Percentiles rank a stretch among this genome's conserved stretches.
Evolutionary conservation across 1,140 invertebrate genomes (phyloP).

Genomic region (Ceratosolen solmsi): DNA sequence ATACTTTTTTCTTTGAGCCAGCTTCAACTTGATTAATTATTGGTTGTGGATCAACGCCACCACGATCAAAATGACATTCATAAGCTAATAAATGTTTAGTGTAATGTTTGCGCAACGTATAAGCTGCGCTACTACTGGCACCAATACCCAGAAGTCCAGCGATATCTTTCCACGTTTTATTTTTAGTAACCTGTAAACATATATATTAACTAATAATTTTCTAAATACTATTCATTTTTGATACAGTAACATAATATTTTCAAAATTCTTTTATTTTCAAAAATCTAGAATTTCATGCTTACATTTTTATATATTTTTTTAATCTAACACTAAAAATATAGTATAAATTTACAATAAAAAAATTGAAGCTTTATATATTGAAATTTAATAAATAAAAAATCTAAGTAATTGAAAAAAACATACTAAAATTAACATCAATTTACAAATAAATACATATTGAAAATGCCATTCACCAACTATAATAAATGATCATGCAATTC

Average conservation of each 20-base stretch:
- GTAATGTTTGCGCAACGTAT: constrained; percentile 97
- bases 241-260: background rate
- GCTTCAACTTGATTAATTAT: constrained; percentile 95
- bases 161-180: constrained; percentile 99
- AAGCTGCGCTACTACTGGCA: constrained; percentile 96
- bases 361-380: background rate
- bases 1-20: constrained; percentile 89
- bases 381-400: background rate
- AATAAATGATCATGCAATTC: too few relatives aligned
- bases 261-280: too few relatives aligned
- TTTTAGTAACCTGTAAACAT: constrained; percentile 89
- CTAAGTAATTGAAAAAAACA: too few relatives aligned
- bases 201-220: background rate
- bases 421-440: too few relatives aligned
- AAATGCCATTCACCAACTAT: too few relatives aligned
- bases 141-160: constrained; percentile 94
- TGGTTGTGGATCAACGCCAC: constrained; percentile 94
- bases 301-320: too few relatives aligned
- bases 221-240: background rate
- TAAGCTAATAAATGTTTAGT: constrained; percentile 96
- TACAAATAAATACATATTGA: too few relatives aligned
- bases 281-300: too few relatives aligned
- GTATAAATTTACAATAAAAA: background rate
- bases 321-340: background rate
- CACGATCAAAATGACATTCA: constrained; percentile 97